phyloP scores from a whole-genome alignment of 2,888 invertebrate species.

The Dynastes maya region DNA sequence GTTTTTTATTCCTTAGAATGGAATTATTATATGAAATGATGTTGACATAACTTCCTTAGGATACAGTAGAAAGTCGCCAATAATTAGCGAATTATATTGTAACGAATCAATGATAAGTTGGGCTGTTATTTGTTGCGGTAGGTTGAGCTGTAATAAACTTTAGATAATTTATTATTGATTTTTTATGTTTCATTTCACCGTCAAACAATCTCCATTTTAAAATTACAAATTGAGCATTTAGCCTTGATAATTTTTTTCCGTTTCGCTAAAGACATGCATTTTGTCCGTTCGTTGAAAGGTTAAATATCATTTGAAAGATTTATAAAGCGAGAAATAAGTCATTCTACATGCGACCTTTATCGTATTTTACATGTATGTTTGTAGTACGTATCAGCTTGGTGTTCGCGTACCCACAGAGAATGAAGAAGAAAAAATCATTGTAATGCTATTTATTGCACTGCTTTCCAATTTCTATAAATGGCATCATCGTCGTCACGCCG shows the following conservation, averaged over 20 bases:
- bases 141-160: slow-evolving; percentile 16
- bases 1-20: background rate
- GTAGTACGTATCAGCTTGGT: background rate
- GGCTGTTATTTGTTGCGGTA: background rate
- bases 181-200: slow-evolving; percentile 5
- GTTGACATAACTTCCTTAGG: background rate
- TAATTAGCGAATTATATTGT: slow-evolving; percentile 27
- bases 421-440: slow-evolving; percentile 23
- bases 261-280: slow-evolving; percentile 41
- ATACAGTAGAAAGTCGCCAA: slow-evolving; percentile 9
- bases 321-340: slow-evolving; percentile 45
- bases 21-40: background rate
- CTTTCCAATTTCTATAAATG: slow-evolving; percentile 42
- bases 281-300: slow-evolving; percentile 40
- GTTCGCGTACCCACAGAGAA: slow-evolving; percentile 3
- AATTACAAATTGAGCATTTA: slow-evolving; percentile 39
- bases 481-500: slow-evolving; percentile 25
- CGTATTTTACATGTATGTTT: slow-evolving; percentile 27
- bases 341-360: slow-evolving; percentile 24
- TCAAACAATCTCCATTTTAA: slow-evolving; percentile 33
- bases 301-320: slow-evolving; percentile 44
- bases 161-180: slow-evolving; percentile 36
- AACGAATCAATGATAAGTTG: slow-evolving; percentile 18
- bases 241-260: slow-evolving; percentile 45
- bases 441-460: slow-evolving; percentile 27